These are phyloP conservation scores for Hyposmocoma kahamanoa DNA, from an alignment of 1,140 invertebrate species.

Conservation along the genomic window DNA sequence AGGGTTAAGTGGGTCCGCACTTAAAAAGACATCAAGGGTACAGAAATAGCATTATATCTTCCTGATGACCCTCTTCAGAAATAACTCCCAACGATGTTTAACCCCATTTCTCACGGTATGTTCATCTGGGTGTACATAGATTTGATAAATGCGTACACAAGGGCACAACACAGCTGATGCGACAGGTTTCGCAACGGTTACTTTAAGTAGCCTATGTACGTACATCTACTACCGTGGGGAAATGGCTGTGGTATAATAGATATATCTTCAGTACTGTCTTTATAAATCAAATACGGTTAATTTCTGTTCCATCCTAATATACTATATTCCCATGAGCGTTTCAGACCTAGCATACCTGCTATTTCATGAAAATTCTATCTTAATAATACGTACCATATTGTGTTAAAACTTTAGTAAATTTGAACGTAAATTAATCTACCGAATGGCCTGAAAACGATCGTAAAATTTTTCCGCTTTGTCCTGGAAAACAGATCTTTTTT, in stretches of 20 bases:
- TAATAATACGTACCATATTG: too few relatives aligned
- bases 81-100: slow-evolving; percentile 45
- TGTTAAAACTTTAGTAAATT: too few relatives aligned
- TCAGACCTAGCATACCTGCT: too few relatives aligned
- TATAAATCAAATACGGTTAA: too few relatives aligned
- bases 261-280: too few relatives aligned
- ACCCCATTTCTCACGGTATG: slow-evolving; percentile 32
- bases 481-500: slow-evolving; percentile 28
- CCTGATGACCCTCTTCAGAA: slow-evolving; percentile 58
- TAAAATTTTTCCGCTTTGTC: slow-evolving; percentile 13
- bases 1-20: slow-evolving; percentile 58
- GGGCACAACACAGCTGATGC: slow-evolving; percentile 11
- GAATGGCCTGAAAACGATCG: slow-evolving; percentile 16
- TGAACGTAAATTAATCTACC: slow-evolving; percentile 6
- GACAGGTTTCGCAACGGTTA: too few relatives aligned
- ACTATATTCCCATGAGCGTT: too few relatives aligned
- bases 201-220: too few relatives aligned
- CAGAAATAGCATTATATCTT: slow-evolving; percentile 65
- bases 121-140: slow-evolving; percentile 21
- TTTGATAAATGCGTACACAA: slow-evolving; percentile 13
- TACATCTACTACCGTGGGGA: too few relatives aligned
- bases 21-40: slow-evolving; percentile 65
- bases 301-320: too few relatives aligned
- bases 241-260: too few relatives aligned
- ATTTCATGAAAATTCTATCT: too few relatives aligned